Evolutionary conservation across 1,140 invertebrate genomes (phyloP).

Genomic region (Ostrea edulis): DNA sequence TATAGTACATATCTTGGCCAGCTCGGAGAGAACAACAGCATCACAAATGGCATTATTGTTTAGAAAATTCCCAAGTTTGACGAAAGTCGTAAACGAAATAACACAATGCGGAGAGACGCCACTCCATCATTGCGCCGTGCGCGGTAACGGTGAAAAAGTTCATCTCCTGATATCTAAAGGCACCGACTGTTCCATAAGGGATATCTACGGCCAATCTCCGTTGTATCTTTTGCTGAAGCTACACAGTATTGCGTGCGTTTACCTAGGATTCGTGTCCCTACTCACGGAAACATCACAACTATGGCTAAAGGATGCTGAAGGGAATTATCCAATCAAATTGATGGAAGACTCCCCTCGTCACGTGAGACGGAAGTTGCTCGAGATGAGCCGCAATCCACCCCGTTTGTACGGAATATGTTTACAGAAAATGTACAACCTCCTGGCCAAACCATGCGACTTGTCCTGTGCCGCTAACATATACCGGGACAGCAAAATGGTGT

Average conservation of each 20-base stretch:
- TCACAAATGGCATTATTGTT: neutral
- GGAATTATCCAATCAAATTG: constrained; percentile 32
- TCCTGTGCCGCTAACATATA: neutral
- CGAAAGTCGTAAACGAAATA: constrained; percentile 4
- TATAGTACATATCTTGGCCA: neutral
- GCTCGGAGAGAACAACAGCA: neutral
- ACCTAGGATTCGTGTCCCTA: constrained; percentile 3
- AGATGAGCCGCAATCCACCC: neutral
- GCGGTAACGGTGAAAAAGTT: constrained; percentile 31
- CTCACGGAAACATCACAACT: constrained; percentile 5
- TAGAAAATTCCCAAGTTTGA: neutral
- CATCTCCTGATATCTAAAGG: constrained; percentile 18
- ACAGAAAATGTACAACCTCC: neutral
- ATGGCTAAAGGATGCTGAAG: neutral
- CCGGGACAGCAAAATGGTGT: constrained; percentile 13
- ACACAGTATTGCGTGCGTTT: neutral
- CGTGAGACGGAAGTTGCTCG: constrained; percentile 6
- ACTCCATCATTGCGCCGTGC: neutral
- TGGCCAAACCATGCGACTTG: neutral
- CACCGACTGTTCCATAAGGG: neutral
- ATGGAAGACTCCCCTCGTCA: constrained; percentile 13
- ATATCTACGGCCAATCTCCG: neutral
- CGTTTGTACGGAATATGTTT: neutral
- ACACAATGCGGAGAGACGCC: neutral
- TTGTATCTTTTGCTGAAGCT: constrained; percentile 27